phyloP scores from a whole-genome alignment of 2,888 invertebrate species.

The Anarsia innoxiella region DNA sequence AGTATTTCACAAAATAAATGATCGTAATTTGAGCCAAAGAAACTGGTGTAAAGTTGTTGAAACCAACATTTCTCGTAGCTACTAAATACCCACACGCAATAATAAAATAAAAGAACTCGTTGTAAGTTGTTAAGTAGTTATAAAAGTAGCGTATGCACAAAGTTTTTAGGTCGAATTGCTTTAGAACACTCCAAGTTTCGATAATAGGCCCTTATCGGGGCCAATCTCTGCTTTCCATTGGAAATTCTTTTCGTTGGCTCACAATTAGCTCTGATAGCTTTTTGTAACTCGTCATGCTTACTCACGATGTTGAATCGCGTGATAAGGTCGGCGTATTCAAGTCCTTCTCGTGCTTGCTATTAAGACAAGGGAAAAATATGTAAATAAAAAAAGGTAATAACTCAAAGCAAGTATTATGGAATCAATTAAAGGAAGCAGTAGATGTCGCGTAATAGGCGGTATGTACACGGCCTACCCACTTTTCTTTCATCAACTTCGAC shows the following conservation, averaged over 20 bases:
- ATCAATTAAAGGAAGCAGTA: no score
- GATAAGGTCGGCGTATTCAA: no score
- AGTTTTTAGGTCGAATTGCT: slow-evolving; percentile 37
- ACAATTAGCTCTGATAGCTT: slow-evolving; percentile 69
- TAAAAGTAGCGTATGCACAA: slow-evolving; percentile 41
- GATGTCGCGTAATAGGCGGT: no score
- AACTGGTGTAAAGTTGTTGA: slow-evolving; percentile 36
- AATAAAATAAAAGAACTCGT: slow-evolving; percentile 51
- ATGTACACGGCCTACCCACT: no score
- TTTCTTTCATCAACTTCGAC: no score
- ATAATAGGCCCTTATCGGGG: slow-evolving; percentile 59
- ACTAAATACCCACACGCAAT: slow-evolving; percentile 47
- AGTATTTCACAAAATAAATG: slow-evolving; percentile 21
- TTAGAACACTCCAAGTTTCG: slow-evolving; percentile 46
- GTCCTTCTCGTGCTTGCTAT: no score
- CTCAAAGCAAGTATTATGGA: no score
- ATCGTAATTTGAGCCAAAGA: slow-evolving; percentile 27
- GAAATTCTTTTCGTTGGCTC: slow-evolving; percentile 64
- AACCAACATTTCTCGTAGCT: slow-evolving; percentile 22
- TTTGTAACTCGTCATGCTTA: slow-evolving; percentile 54
- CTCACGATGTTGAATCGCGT: no score
- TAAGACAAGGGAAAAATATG: no score
- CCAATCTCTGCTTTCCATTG: slow-evolving; percentile 52
- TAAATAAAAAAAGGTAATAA: no score
- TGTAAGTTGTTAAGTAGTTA: slow-evolving; percentile 14